These are phyloP conservation scores for Trinorchestia longiramus DNA, from an alignment of 1,140 invertebrate species.

Conservation along the genomic window DNA sequence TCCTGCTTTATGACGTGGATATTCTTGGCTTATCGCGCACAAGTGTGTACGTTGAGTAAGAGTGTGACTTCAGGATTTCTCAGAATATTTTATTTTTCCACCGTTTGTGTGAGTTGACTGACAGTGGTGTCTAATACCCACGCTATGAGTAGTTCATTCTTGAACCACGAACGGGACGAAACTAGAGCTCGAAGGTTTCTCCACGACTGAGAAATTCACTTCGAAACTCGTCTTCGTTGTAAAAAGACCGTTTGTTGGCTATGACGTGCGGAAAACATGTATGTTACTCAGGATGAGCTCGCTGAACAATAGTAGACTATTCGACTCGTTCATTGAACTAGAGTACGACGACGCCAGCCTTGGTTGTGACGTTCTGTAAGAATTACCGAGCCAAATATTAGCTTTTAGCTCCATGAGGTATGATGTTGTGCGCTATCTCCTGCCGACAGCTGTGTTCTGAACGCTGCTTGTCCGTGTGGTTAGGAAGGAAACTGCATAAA, in stretches of 20 bases:
- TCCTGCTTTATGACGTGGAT: not conserved
- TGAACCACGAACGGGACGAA: not conserved
- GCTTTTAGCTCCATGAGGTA: not conserved
- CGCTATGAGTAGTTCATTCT: not conserved
- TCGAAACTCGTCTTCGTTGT: not conserved
- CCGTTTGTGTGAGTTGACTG: not conserved
- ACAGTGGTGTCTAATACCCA: not conserved
- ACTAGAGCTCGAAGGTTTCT: not conserved
- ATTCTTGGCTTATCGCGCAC: not conserved
- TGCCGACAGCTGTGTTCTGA: not conserved
- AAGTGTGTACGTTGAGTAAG: not conserved
- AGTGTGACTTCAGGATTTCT: not conserved
- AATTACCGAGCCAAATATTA: slow-evolving; percentile 24
- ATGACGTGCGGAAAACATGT: not conserved
- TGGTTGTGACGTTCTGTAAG: slow-evolving; percentile 24
- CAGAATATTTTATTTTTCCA: not conserved
- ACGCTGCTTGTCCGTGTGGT: not conserved
- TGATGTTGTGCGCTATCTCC: not conserved
- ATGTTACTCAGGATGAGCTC: not conserved
- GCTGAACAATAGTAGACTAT: not conserved
- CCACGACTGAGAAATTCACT: not conserved
- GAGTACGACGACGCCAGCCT: not conserved
- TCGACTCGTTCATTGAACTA: not conserved
- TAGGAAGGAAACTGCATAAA: not conserved
- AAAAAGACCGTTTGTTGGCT: not conserved